A percentile compares a stretch with the other conserved stretches of the same genome.
phyloP scores from a whole-genome alignment of 2,113 vertebrate species.

The Felis catus region F.catus_Fca126_mat1.0 CM031416.1:30114501-30115000 shows the following conservation, averaged over 20 bases:
- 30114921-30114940: background rate
- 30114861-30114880: too few relatives aligned
- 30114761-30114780: background rate
- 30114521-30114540: accelerated
- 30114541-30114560: accelerated
- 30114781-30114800: background rate
- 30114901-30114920: background rate
- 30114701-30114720: background rate
- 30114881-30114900: background rate
- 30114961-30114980: background rate
- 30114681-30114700: accelerated
- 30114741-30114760: background rate
- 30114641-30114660: background rate
- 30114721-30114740: background rate
- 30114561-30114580: accelerated
- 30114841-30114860: background rate
- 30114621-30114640: background rate
- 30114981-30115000: background rate
- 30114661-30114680: accelerated
- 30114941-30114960: background rate
- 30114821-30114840: too few relatives aligned
- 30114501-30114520: background rate
- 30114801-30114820: background rate
- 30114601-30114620: background rate
- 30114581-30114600: accelerated